A percentile compares a stretch with the other conserved stretches of the same genome.
phyloP scores from a whole-genome alignment of 2,797 vertebrate species.

The Eulemur mongoz region DNA sequence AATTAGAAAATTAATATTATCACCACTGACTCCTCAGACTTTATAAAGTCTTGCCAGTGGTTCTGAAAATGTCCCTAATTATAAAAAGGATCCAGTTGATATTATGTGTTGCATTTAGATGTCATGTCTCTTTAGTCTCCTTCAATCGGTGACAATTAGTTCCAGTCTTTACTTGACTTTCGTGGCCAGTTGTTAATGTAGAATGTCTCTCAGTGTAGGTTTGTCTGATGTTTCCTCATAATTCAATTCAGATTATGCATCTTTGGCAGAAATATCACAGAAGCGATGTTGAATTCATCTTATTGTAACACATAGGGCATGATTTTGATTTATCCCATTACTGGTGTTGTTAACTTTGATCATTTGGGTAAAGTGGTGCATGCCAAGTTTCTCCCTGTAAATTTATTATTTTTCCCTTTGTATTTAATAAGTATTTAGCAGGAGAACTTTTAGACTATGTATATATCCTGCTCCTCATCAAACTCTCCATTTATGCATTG shows the following conservation, averaged over 20 bases:
- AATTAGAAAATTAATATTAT: background rate
- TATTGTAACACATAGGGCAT: background rate
- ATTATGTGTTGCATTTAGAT: background rate
- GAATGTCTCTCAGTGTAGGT: background rate
- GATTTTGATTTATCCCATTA: background rate
- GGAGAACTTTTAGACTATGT: background rate
- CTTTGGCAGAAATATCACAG: background rate
- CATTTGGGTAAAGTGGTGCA: background rate
- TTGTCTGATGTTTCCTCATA: background rate
- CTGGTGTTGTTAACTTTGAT: background rate
- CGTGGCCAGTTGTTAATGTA: background rate
- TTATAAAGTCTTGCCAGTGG: background rate
- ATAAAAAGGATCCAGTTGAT: background rate
- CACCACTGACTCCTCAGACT: background rate
- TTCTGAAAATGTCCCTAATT: background rate
- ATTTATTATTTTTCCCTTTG: background rate
- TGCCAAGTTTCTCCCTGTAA: background rate
- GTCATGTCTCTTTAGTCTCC: background rate
- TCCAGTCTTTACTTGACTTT: background rate
- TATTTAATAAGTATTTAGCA: background rate
- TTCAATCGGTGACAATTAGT: background rate
- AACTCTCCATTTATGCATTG: background rate
- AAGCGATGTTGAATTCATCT: background rate
- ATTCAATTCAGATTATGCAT: background rate
- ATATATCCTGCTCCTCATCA: background rate